Evolutionary conservation across 2,113 vertebrate genomes (phyloP), one percentile per base, ranked within the genome.

Genomic region (Onychostruthus taczanowskii): DNA sequence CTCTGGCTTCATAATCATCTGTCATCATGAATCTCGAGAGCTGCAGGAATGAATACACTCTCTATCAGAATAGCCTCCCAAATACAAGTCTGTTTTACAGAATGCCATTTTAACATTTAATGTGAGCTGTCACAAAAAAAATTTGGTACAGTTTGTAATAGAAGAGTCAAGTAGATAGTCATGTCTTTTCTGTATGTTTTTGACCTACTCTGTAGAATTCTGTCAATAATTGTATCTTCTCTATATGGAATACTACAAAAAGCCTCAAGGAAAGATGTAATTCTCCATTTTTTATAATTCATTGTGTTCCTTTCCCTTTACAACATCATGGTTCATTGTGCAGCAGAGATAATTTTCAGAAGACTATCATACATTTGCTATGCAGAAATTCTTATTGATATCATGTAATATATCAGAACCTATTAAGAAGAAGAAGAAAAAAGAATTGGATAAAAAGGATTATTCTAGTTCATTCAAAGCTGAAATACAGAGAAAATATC

Each of bases 331-430:
- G 52, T 77, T 94, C 89, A 63, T 92, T 92, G 89, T 90, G 73
- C 58, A 94, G 81, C 49, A 82, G 69, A 95, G 91, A 94, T 95
- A 95, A 91, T 73, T 87, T 92, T 95, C 49, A 87, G 62, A 88
- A 80, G 72, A 97, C 91, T 89, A 68, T 30, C 27, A 10, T 73
- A 53, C 6, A 37, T 84, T 93, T 87, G 13, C 73, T 21, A 35
- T 82, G 56, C 53, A 89, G 62, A 94, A 89, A 89, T 87, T 92
- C 73, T 41, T 89, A 75, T 18, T 19, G 4, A 4, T 87, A 64
- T 90, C 31, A 4, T 72, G n/a, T 27, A 79, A 82, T 94, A 72
- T 81, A 95, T 94, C 73, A 84, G 83, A 95, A 87, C 49, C 62
- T 87, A 82, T 94, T 94, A 95, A 89, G 83, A 82, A 68, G 64